phyloP scores from a whole-genome alignment of 2,113 vertebrate species.

The Mustela nigripes region DNA sequence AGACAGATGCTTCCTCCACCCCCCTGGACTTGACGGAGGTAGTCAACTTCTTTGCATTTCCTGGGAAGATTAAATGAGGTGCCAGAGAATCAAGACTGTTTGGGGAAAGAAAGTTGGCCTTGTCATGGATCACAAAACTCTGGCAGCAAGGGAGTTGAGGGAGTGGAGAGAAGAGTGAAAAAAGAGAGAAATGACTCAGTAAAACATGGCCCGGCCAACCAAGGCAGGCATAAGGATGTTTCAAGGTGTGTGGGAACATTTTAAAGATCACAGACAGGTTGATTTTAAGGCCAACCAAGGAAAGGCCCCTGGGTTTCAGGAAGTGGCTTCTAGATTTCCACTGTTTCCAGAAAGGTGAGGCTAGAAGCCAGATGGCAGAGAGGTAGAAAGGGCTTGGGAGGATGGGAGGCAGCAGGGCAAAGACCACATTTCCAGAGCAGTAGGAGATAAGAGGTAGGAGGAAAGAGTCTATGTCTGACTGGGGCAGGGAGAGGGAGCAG shows the following conservation, averaged over 20 bases:
- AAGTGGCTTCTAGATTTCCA: background rate
- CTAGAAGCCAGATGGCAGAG: background rate
- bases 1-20: background rate
- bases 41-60: background rate
- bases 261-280: background rate
- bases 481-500: background rate
- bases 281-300: background rate
- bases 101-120: background rate
- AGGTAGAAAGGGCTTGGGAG: background rate
- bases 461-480: background rate
- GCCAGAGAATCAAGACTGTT: background rate
- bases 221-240: background rate
- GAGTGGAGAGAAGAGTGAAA: constrained; percentile 43
- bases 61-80: background rate
- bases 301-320: background rate
- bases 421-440: background rate
- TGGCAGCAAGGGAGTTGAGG: background rate
- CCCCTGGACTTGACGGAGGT: too few species aligned
- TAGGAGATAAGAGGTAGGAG: background rate
- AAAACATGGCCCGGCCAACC: background rate
- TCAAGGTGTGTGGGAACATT: background rate
- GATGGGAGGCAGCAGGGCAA: background rate
- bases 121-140: background rate
- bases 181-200: background rate
- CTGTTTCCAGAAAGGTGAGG: background rate